phyloP scores from a whole-genome alignment of 2,888 invertebrate species.

The Brassicogethes aeneus region DNA sequence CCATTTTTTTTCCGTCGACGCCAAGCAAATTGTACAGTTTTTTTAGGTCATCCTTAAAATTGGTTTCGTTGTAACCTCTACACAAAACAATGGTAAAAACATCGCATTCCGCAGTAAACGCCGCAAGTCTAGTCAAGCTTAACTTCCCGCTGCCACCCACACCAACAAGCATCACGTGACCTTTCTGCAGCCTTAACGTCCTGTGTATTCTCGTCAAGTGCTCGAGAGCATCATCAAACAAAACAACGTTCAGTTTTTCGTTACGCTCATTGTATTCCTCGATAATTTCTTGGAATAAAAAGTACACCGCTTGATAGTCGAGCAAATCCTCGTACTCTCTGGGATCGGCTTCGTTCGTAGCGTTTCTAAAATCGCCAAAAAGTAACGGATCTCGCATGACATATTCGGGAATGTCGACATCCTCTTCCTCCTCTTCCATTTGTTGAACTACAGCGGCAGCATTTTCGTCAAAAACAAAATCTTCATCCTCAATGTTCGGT shows the following conservation, averaged over 20 bases:
- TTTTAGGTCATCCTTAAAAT: slow-evolving; percentile 84
- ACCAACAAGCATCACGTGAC: slow-evolving; percentile 79
- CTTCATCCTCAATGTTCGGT: slow-evolving; percentile 17
- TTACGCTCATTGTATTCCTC: slow-evolving; percentile 76
- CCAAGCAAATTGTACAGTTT: slow-evolving; percentile 67
- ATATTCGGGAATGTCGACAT: slow-evolving; percentile 50
- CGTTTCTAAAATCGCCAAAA: slow-evolving; percentile 83
- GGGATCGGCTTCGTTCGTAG: slow-evolving; percentile 68
- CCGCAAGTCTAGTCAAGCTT: slow-evolving; percentile 66
- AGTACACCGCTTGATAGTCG: slow-evolving; percentile 84
- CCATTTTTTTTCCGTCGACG: slow-evolving; percentile 66
- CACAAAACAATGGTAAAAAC: slow-evolving; percentile 74
- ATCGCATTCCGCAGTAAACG: slow-evolving; percentile 77
- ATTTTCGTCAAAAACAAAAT: slow-evolving; percentile 19
- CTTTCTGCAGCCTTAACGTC: slow-evolving; percentile 71
- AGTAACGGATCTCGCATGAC: slow-evolving; percentile 72
- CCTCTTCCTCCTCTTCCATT: slow-evolving; percentile 34
- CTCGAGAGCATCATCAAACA: slow-evolving; percentile 88
- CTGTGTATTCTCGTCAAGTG: slow-evolving; percentile 84
- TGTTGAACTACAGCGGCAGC: slow-evolving; percentile 10
- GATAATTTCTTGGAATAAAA: slow-evolving; percentile 80
- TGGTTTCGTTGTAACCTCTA: slow-evolving; percentile 75
- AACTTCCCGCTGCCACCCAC: slow-evolving; percentile 88
- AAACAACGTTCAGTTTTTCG: slow-evolving; percentile 66
- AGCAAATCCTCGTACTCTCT: slow-evolving; percentile 82